A percentile compares a stretch with the other conserved stretches of the same genome.
phyloP scores from a whole-genome alignment of 2,888 invertebrate species.

The Melanostoma scalare region DNA sequence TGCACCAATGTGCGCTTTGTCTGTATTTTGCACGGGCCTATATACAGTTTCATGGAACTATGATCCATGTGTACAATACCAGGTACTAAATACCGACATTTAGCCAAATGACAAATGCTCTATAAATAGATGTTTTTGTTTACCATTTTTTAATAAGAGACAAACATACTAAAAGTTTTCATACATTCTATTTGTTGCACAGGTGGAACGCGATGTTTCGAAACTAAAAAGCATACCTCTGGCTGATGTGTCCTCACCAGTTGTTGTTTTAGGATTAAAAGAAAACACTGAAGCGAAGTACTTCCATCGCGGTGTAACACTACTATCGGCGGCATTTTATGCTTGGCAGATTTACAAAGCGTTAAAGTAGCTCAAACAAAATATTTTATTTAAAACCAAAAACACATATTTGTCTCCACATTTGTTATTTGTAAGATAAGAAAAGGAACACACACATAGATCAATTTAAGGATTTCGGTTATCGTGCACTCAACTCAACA shows the following conservation, averaged over 20 bases:
- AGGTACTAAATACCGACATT: constrained; percentile 82
- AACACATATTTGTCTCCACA: constrained; percentile 41
- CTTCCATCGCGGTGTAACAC: constrained; percentile 91
- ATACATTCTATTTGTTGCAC: constrained; percentile 23
- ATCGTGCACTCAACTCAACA: too few species aligned
- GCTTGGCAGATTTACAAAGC: constrained; percentile 93
- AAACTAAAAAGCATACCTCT: constrained; percentile 86
- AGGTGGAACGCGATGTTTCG: constrained; percentile 87
- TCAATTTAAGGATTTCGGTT: constrained; percentile 18
- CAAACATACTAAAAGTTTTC: constrained; percentile 19
- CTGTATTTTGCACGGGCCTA: constrained; percentile 92
- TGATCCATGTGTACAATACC: constrained; percentile 97
- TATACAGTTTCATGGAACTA: constrained; percentile 85
- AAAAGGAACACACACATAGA: constrained; percentile 33
- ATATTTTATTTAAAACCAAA: constrained; percentile 86
- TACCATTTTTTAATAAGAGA: neutral
- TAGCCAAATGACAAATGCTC: neutral
- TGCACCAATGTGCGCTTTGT: constrained; percentile 90
- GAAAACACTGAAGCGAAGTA: constrained; percentile 91
- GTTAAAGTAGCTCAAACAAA: too few species aligned
- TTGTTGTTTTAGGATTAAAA: constrained; percentile 93
- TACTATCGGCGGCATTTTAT: constrained; percentile 81
- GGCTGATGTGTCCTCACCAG: constrained; percentile 90
- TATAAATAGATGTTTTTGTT: constrained; percentile 4
- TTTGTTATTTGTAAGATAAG: constrained; percentile 57